phyloP scores from a whole-genome alignment of 2,888 invertebrate species.

The Hirtodrosophila alboralis region DNA sequence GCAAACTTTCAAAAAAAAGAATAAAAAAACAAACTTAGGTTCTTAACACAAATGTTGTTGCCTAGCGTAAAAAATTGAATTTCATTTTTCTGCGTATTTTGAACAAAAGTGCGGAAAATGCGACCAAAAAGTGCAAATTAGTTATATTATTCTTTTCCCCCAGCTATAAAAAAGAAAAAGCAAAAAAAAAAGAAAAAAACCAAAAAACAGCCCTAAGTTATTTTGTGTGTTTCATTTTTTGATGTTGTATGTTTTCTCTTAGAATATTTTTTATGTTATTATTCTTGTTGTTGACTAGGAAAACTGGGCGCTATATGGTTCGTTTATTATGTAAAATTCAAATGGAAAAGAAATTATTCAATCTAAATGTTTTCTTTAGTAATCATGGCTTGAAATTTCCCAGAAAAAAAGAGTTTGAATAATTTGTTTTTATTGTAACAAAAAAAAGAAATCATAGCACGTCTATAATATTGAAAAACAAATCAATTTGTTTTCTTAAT shows the following conservation, averaged over 20 bases:
- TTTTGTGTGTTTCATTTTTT: conserved; percentile 47
- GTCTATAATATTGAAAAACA: conserved; percentile 1
- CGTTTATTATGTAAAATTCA: not conserved
- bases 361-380: not conserved
- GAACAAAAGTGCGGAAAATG: conserved; percentile 64
- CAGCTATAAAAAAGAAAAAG: conserved; percentile 25
- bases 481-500: conserved; percentile 12
- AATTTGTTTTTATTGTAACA: too few species aligned
- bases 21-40: too few species aligned
- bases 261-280: conserved; percentile 25
- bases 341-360: conserved; percentile 6
- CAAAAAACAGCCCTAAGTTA: conserved; percentile 17
- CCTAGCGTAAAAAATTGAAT: conserved; percentile 10
- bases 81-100: not conserved
- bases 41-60: too few species aligned
- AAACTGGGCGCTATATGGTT: not conserved
- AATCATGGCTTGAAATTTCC: too few species aligned
- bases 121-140: conserved; percentile 79
- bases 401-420: too few species aligned
- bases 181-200: conserved; percentile 12
- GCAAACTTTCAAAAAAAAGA: too few species aligned
- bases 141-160: conserved; percentile 30
- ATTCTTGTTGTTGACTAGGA: conserved; percentile 24
- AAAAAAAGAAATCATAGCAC: conserved; percentile 5
- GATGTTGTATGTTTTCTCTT: conserved; percentile 48